These are phyloP conservation scores for Hozukius guyotensis DNA, from an alignment of 2,797 vertebrate genomes.

Conservation along the genomic window DNA sequence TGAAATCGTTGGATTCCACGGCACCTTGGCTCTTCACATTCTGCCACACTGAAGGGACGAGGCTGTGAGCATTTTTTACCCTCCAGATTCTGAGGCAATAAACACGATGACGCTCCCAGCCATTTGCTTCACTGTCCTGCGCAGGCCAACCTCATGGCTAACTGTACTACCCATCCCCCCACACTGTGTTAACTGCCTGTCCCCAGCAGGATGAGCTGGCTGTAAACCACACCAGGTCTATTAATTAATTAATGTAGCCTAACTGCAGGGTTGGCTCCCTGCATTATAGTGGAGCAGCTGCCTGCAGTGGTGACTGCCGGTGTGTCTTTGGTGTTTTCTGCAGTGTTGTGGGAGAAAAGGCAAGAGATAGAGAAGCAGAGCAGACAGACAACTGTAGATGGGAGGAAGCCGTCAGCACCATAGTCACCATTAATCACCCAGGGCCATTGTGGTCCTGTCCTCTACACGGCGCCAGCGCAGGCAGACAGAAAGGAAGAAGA, in stretches of 20 bases:
- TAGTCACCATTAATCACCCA: slow-evolving; percentile 76
- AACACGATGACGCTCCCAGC: slow-evolving; percentile 39
- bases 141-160: slow-evolving; percentile 42
- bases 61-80: slow-evolving; percentile 6
- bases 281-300: slow-evolving; percentile 35
- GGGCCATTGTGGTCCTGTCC: slow-evolving; percentile 76
- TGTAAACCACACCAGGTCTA: slow-evolving; percentile 85
- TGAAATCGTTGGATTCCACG: slow-evolving; percentile 8
- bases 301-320: slow-evolving; percentile 38
- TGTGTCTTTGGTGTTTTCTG: slow-evolving; percentile 8
- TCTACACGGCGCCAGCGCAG: slow-evolving; percentile 56
- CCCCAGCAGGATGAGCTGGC: slow-evolving; percentile 60
- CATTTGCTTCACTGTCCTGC: slow-evolving; percentile 48
- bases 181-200: slow-evolving; percentile 57
- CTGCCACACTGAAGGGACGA: slow-evolving; percentile 15
- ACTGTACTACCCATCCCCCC: slow-evolving; percentile 58
- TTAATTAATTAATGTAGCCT: slow-evolving; percentile 87
- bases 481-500: slow-evolving; percentile 51
- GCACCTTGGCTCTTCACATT: slow-evolving; percentile 2
- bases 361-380: slow-evolving; percentile 27
- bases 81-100: slow-evolving; percentile 15
- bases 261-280: slow-evolving; percentile 62
- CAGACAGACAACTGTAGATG: slow-evolving; percentile 39
- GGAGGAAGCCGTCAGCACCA: slow-evolving; percentile 52
- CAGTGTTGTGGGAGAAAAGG: slow-evolving; percentile 26